Conservation (phyloP, 2,113 vertebrate species). For the Gallinago undulata region DNA sequence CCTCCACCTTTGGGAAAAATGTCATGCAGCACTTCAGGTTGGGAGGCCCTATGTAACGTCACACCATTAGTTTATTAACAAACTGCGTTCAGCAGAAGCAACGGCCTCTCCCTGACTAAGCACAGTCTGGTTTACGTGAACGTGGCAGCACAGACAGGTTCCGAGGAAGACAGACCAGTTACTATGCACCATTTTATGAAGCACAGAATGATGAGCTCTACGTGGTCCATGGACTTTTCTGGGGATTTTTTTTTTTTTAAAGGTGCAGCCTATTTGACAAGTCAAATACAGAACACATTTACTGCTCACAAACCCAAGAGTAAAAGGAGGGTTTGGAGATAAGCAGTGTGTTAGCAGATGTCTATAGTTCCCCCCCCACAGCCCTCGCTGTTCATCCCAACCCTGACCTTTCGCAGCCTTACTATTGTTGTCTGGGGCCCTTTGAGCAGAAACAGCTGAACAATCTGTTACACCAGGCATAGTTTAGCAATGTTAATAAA, state of each 20-base stretch:
- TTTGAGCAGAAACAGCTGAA: background rate
- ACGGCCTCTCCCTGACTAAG: background rate
- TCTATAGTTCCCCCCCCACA: background rate
- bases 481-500: background rate
- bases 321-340: background rate
- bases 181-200: rapidly evolving
- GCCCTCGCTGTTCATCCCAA: background rate
- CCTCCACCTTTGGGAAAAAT: constrained; percentile 3
- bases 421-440: background rate
- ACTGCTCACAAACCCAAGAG: background rate
- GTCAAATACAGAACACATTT: background rate
- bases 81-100: background rate
- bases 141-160: background rate
- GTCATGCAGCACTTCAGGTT: background rate
- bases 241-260: background rate
- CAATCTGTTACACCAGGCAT: background rate
- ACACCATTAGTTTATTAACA: background rate
- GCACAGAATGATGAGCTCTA: background rate
- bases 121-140: rapidly evolving
- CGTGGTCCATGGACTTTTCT: rapidly evolving
- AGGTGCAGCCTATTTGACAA: background rate
- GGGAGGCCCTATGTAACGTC: background rate
- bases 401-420: background rate
- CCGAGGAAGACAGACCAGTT: background rate
- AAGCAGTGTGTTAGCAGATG: constrained; percentile 22